These are phyloP conservation scores for Apodemus speciosus DNA, from an alignment of 2,113 vertebrate species.

Conservation along the genomic window DNA sequence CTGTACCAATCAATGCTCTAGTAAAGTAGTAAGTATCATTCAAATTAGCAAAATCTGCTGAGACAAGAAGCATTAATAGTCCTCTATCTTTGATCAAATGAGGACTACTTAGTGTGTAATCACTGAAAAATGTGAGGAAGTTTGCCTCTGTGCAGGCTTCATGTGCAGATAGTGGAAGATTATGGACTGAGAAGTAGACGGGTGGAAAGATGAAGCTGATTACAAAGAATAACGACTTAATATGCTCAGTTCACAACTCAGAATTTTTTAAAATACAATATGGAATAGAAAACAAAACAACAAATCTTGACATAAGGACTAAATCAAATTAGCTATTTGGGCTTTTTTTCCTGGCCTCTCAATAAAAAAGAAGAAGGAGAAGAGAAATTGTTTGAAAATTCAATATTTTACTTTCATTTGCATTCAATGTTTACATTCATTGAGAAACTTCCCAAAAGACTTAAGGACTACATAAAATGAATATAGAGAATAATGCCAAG, in stretches of 20 bases:
- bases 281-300: not conserved
- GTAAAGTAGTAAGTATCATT: not conserved
- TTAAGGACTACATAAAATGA: not conserved
- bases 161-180: not conserved
- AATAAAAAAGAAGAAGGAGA: not conserved
- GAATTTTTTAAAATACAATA: not conserved
- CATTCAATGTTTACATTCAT: not conserved
- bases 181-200: not conserved
- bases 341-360: not conserved
- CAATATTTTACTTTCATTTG: not conserved
- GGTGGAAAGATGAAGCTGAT: not conserved
- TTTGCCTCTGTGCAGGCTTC: not conserved
- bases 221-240: not conserved
- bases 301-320: not conserved
- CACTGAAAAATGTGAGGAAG: not conserved
- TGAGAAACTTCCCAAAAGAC: not conserved
- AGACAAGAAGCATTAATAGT: not conserved
- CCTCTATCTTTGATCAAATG: fast-evolving
- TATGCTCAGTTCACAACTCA: not conserved
- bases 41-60: not conserved
- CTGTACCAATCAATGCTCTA: not conserved
- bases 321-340: not conserved
- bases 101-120: not conserved
- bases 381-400: not conserved
- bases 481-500: not conserved